These are phyloP conservation scores for Rhabdornis inornatus DNA, from an alignment of 2,113 vertebrate species.

Conservation along the genomic window DNA sequence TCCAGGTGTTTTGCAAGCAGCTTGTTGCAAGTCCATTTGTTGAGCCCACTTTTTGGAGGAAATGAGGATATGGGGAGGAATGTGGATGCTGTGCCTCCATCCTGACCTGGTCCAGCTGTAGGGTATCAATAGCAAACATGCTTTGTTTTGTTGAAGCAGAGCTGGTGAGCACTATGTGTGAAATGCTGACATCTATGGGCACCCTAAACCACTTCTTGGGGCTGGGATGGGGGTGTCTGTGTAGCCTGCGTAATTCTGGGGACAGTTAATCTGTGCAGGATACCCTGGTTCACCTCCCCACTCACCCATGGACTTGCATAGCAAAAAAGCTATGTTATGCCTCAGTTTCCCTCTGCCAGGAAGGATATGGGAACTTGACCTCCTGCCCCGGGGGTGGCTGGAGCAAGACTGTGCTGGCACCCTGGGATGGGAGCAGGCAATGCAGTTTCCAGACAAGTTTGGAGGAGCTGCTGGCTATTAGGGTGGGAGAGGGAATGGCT, in stretches of 20 bases:
- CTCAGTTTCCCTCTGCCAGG: background rate
- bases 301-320: background rate
- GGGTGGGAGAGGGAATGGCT: background rate
- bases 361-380: background rate
- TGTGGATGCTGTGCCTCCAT: background rate
- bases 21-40: background rate
- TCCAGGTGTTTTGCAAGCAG: background rate
- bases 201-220: background rate
- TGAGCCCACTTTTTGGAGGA: background rate
- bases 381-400: background rate
- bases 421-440: background rate
- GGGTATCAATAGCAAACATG: background rate
- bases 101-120: background rate
- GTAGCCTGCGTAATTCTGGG: background rate
- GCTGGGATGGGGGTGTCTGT: background rate
- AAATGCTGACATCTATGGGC: background rate
- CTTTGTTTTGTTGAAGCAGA: background rate
- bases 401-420: background rate
- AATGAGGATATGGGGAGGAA: background rate
- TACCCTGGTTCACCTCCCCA: background rate
- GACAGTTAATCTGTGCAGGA: background rate
- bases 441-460: accelerated
- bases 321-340: background rate
- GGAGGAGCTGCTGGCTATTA: background rate
- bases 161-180: background rate